Conservation (phyloP, 2,888 invertebrate genomes). For the Prosopocoilus inquinatus region DNA sequence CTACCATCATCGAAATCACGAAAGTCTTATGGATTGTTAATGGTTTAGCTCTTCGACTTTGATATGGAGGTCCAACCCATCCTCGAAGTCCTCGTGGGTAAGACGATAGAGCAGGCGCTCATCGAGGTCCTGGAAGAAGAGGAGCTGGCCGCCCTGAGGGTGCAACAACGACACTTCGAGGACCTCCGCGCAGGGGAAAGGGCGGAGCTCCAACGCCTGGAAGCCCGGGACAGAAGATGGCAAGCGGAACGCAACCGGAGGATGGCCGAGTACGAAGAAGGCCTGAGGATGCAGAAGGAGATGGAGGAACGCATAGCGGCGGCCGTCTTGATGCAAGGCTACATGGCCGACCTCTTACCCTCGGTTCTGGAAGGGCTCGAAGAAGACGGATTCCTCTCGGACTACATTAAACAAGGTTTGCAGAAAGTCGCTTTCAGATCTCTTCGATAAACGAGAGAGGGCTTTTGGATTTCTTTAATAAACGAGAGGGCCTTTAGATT, state of each 20-base stretch:
- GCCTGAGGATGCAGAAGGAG: slow-evolving; percentile 63
- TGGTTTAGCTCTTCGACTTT: slow-evolving; percentile 78
- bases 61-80: slow-evolving; percentile 89
- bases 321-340: slow-evolving; percentile 79
- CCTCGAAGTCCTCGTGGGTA: slow-evolving; percentile 84
- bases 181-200: slow-evolving; percentile 77
- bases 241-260: slow-evolving; percentile 71
- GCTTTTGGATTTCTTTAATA: slow-evolving; percentile 15
- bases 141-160: slow-evolving; percentile 77
- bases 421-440: slow-evolving; percentile 2
- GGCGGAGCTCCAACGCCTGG: slow-evolving; percentile 77
- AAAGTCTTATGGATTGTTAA: neutral
- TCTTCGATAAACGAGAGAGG: neutral
- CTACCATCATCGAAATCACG: neutral
- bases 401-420: slow-evolving; percentile 60
- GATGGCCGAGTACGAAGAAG: slow-evolving; percentile 67
- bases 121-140: slow-evolving; percentile 92
- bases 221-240: slow-evolving; percentile 72
- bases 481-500: no score
- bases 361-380: slow-evolving; percentile 78
- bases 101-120: slow-evolving; percentile 85
- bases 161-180: slow-evolving; percentile 72
- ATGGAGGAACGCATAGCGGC: slow-evolving; percentile 78
- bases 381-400: slow-evolving; percentile 68
- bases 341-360: slow-evolving; percentile 83